Evolutionary conservation across 2,113 vertebrate species (phyloP).

Genomic region (Grus americana): DNA sequence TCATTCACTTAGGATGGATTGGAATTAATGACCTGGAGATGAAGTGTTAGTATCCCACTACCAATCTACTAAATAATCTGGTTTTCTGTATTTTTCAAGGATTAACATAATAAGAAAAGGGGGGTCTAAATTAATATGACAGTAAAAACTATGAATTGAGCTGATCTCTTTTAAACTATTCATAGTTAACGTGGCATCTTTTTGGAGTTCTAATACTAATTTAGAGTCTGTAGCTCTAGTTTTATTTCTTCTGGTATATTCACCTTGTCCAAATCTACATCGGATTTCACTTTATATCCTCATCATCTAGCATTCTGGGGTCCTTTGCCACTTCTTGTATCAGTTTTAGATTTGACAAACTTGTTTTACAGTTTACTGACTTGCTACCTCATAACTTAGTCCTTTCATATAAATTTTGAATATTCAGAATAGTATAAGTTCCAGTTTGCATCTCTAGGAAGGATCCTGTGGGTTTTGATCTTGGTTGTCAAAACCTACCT

Average conservation of each 20-base stretch:
- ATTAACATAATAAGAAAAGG: neutral
- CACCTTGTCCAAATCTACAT: neutral
- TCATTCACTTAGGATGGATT: neutral
- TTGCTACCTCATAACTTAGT: neutral
- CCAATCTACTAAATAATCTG: neutral
- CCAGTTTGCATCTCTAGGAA: neutral
- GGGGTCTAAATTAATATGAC: neutral
- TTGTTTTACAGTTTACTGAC: neutral
- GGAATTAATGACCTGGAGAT: conserved; percentile 2
- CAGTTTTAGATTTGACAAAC: neutral
- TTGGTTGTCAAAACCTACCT: neutral
- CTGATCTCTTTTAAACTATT: neutral
- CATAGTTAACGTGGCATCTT: neutral
- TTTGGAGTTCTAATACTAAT: neutral
- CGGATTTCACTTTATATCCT: neutral
- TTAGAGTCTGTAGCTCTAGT: neutral
- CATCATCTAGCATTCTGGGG: neutral
- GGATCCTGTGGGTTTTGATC: neutral
- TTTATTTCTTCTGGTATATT: neutral
- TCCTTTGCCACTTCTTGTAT: neutral
- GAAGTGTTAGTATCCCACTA: neutral
- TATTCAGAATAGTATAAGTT: neutral
- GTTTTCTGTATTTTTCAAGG: neutral
- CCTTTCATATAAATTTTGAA: neutral
- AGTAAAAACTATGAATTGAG: neutral